These are phyloP conservation scores for Andricus quercusramuli DNA, from an alignment of 2,888 invertebrate genomes.

Conservation along the genomic window DNA sequence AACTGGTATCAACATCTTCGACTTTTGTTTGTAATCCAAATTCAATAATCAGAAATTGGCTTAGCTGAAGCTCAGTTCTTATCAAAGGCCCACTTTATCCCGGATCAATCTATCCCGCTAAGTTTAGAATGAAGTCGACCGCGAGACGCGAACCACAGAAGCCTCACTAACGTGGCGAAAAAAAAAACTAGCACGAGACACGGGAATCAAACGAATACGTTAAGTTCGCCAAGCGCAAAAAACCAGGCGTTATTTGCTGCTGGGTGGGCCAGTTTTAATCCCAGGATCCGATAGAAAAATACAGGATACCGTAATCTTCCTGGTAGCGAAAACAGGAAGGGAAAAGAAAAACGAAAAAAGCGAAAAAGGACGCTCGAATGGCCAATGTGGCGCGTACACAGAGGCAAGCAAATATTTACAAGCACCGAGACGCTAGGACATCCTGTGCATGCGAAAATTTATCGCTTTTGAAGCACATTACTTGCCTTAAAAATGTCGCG, in stretches of 20 bases:
- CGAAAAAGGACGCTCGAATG: constrained; percentile 51
- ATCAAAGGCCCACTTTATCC: constrained; percentile 46
- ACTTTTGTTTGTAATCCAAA: neutral
- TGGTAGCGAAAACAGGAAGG: constrained; percentile 61
- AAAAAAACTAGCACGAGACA: neutral
- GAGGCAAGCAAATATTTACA: constrained; percentile 61
- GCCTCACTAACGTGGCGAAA: neutral
- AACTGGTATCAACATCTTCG: constrained; percentile 71
- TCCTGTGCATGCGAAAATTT: constrained; percentile 62
- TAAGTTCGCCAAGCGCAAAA: constrained; percentile 56
- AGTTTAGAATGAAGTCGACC: constrained; percentile 31
- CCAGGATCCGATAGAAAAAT: constrained; percentile 64
- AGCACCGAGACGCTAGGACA: constrained; percentile 48
- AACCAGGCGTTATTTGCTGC: constrained; percentile 62
- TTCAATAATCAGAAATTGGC: neutral
- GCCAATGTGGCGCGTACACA: constrained; percentile 61
- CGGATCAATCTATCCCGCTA: neutral
- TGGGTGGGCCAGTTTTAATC: constrained; percentile 63
- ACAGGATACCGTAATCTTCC: constrained; percentile 68
- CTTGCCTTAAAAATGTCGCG: constrained; percentile 59
- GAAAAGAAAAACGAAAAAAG: constrained; percentile 43
- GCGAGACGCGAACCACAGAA: neutral
- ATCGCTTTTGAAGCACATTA: constrained; percentile 62
- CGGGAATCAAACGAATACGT: constrained; percentile 48
- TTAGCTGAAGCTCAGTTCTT: neutral